Evolutionary conservation across 2,888 invertebrate species (phyloP).

Genomic region (Tyria jacobaeae): DNA sequence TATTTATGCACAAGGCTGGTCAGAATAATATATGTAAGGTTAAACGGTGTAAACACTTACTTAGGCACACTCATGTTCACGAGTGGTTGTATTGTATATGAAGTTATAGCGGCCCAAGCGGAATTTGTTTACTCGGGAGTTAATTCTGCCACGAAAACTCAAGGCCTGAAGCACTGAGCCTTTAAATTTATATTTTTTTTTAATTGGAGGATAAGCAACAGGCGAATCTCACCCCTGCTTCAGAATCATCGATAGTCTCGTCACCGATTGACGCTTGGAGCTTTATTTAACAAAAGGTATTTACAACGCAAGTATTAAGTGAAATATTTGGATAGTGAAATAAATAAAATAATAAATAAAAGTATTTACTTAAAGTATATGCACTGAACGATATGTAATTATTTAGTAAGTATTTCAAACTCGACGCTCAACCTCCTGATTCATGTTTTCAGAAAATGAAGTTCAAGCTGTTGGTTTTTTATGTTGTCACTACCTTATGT

Average conservation of each 20-base stretch:
- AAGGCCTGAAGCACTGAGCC: no score
- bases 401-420: no score
- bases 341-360: not conserved
- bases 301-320: not conserved
- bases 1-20: no score
- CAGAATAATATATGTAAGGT: no score
- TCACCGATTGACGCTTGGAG: not conserved
- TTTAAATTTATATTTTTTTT: no score
- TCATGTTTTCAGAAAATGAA: conserved; percentile 32
- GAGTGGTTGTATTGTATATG: no score
- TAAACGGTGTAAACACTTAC: no score
- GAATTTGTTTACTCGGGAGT: no score
- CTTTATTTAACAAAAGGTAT: conserved; percentile 1
- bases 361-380: not conserved
- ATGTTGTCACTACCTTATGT: conserved; percentile 23
- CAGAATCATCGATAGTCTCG: not conserved
- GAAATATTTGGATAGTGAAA: not conserved
- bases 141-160: no score
- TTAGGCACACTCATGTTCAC: no score
- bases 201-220: not conserved
- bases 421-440: not conserved
- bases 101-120: no score
- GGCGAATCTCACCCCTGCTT: not conserved
- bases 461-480: conserved; percentile 8
- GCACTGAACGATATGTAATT: not conserved